phyloP scores from a whole-genome alignment of 2,888 invertebrate genomes.

The Oithona nana region DNA sequence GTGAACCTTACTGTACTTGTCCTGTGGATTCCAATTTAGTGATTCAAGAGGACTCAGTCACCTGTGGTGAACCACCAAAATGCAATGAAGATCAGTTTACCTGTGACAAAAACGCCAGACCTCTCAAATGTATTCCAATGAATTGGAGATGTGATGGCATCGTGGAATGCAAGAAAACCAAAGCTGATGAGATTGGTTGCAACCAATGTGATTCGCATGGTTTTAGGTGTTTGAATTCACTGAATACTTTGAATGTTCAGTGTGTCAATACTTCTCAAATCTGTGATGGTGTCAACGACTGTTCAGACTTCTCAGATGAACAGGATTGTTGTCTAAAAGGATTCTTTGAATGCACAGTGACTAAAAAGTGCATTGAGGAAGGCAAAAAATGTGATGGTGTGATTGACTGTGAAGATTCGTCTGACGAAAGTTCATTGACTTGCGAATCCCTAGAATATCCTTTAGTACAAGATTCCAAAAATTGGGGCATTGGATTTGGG shows the following conservation, averaged over 20 bases:
- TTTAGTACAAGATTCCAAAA: background rate
- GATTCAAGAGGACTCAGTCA: constrained; percentile 35
- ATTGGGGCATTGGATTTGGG: background rate
- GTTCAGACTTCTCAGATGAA: constrained; percentile 29
- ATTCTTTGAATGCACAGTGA: constrained; percentile 24
- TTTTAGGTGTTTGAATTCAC: constrained; percentile 57
- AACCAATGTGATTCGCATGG: constrained; percentile 46
- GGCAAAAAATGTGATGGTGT: constrained; percentile 23
- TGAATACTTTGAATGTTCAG: constrained; percentile 43
- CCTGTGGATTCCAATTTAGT: constrained; percentile 18
- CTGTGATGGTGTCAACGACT: constrained; percentile 28
- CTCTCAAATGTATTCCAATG: constrained; percentile 17
- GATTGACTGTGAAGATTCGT: constrained; percentile 24
- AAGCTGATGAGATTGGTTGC: constrained; percentile 56
- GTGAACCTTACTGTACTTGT: constrained; percentile 13
- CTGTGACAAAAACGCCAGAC: constrained; percentile 33
- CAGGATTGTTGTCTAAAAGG: constrained; percentile 24
- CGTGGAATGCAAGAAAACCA: constrained; percentile 59
- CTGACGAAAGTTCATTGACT: constrained; percentile 23
- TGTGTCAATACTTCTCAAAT: constrained; percentile 41
- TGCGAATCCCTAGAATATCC: constrained; percentile 9
- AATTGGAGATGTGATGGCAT: constrained; percentile 60
- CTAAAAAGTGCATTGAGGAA: constrained; percentile 19
- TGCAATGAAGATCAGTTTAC: constrained; percentile 54
- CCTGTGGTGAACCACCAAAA: constrained; percentile 45